Evolutionary conservation across 2,888 invertebrate genomes (phyloP), one percentile per base, ranked within the genome.

Genomic region (Lissocephala sabroskyi): DNA sequence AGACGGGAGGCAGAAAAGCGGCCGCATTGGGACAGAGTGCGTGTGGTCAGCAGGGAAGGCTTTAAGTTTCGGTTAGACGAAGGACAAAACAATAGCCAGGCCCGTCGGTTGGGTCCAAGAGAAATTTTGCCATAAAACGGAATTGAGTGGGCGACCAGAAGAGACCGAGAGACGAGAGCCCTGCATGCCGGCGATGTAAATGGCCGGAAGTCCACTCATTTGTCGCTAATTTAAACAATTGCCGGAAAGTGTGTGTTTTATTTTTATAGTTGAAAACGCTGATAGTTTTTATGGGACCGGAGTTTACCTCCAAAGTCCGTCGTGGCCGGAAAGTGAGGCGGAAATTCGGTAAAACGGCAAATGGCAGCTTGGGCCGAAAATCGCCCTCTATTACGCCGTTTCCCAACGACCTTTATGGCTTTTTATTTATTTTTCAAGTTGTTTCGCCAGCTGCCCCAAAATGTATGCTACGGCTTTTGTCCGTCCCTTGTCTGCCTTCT

Each of bases 201-300:
- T 57, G 63, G 52, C 52, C 62, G 68, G 77, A 68, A 74, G 63
- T 65, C 44, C 50, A 41, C 62, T 56, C 74, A 59, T 68, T 68
- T 70, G 70, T 56, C 55, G 59, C 50, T 54, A 57, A 52, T 56
- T 74, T 59, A 46, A 51, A 41, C 46, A 56, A 43, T 53, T 55
- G 45, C 47, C 52, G 55, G 62, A 51, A 46, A 45, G 44, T 50
- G 40, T 46, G 30, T 29, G 41, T 48, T 29, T 51, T 43, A 33
- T 48, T 52, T 45, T 29, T 35, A 56, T 33, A 52, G 36, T 41
- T 46, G 23, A 23, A 7, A n/a, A n/a, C n/a, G n/a, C n/a, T 6
- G 11, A 1, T 13, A 11, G 11, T 32, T 2, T 32, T 6, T 13
- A 30, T 9, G n/a, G 11, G 11, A 3, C 1, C 1, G 11, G 11